Evolutionary conservation across 2,113 vertebrate species (phyloP).

Genomic region (Corythornis cristatus): DNA sequence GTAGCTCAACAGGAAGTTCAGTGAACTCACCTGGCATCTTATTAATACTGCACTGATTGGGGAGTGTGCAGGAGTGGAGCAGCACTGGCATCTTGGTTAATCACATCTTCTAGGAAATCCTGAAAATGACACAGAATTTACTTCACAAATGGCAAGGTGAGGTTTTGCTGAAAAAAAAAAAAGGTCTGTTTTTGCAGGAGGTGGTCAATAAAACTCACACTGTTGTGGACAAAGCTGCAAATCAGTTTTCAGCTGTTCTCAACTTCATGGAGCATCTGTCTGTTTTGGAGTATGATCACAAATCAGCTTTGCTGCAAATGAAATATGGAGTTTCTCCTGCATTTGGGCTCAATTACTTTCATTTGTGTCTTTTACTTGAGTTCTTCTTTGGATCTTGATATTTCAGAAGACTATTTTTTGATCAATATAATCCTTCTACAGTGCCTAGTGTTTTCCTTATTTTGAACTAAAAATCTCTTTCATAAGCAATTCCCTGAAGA

Average conservation of each 20-base stretch:
- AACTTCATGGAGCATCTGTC: not conserved
- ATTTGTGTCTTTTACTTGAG: not conserved
- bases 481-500: conserved; percentile 24
- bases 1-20: conserved; percentile 12
- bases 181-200: not conserved
- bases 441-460: not conserved
- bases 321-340: not conserved
- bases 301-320: not conserved
- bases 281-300: not conserved
- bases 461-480: conserved; percentile 46
- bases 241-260: not conserved
- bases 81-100: not conserved
- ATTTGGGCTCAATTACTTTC: not conserved
- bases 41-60: conserved; percentile 26
- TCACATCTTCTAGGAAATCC: not conserved
- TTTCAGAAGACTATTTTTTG: conserved; percentile 43
- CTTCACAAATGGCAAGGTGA: not conserved
- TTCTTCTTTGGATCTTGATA: not conserved
- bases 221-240: not conserved
- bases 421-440: conserved; percentile 14
- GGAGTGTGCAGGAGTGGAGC: not conserved
- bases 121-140: not conserved
- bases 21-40: conserved; percentile 4
- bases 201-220: not conserved
- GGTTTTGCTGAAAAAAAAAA: not conserved